Evolutionary conservation across 2,797 vertebrate species (phyloP), one percentile per base, ranked within the genome.

Genomic region (Okamejei kenojei): DNA sequence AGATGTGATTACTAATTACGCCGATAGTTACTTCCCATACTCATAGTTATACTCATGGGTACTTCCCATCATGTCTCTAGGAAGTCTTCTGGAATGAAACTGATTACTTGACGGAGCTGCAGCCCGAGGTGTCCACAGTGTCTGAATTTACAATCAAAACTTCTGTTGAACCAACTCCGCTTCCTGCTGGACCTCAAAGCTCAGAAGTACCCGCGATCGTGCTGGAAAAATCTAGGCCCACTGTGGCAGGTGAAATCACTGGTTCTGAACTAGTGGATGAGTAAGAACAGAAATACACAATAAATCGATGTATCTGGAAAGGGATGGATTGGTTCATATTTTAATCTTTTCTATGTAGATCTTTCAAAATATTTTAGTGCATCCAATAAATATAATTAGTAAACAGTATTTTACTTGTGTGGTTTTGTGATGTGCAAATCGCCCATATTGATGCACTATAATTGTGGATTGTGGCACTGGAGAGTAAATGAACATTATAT

Each of bases 11-110:
- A 54, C 45, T 54, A 54, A 54, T 68, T 63, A 63, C 10, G 32
- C 9, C 65, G 0, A 86, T n/a, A 7, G 81, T n/a, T n/a, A 90
- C 35, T 73, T 71, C 32, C 63, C 58, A 35, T 71, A 45, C 45
- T 45, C 45, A 45, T 45, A 45, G 45, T 65, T 63, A 63, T 10
- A 32, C 9, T 86, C 1, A 86, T n/a, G 1, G 81, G 7, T n/a
- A 90, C 35, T 73, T 71, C 32, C 63, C 58, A 35, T 71, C 71
- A 17, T 45, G 21, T 73, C 13, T 91, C 21, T 8, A 91, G 90
- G 90, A 91, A 54, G 90, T 54, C 5, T 91, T 4, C 90, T 26
- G 32, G 19, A 91, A 91, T 74, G 68, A 10, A 91, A 74, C 90
- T 38, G 11, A 54, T 68, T 32, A 63, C 7, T 88, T 68, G 21